Evolutionary conservation across 2,797 vertebrate genomes (phyloP).

Genomic region (Serranus cabrilla): DNA sequence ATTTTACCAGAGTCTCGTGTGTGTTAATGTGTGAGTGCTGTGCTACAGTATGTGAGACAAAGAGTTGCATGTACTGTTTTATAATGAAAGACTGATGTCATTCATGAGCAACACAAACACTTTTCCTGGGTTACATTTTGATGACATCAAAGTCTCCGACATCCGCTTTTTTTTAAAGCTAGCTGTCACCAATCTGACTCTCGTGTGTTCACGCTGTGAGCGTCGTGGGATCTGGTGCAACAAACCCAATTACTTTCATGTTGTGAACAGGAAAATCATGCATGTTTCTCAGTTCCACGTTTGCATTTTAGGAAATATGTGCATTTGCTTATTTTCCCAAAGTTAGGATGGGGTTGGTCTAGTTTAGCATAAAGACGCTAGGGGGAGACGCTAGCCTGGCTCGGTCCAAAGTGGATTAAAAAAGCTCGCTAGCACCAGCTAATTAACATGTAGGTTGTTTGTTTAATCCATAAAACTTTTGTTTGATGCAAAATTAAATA

Average conservation of each 20-base stretch:
- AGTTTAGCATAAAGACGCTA: constrained; percentile 22
- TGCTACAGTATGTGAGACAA: constrained; percentile 57
- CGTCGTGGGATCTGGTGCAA: constrained; percentile 4
- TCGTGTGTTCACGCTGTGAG: constrained; percentile 2
- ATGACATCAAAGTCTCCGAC: constrained; percentile 29
- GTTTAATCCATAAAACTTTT: neutral
- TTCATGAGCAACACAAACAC: constrained; percentile 38
- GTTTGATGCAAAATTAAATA: neutral
- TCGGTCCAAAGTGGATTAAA: neutral
- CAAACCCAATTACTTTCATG: neutral
- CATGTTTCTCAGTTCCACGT: constrained; percentile 26
- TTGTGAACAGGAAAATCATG: constrained; percentile 9
- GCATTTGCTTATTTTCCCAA: neutral
- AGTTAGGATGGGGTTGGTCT: neutral
- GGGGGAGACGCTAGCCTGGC: neutral
- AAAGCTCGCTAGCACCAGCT: neutral
- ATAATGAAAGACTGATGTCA: constrained; percentile 49
- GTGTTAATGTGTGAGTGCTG: constrained; percentile 66
- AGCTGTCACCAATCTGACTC: constrained; percentile 10
- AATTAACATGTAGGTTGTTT: neutral
- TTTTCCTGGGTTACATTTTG: constrained; percentile 22
- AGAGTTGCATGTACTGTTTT: constrained; percentile 72
- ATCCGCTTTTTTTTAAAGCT: neutral
- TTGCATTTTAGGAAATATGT: neutral
- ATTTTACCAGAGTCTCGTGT: constrained; percentile 63